Conservation (phyloP, 1,140 invertebrate genomes). For the Drosophila pseudoobscura region DNA sequence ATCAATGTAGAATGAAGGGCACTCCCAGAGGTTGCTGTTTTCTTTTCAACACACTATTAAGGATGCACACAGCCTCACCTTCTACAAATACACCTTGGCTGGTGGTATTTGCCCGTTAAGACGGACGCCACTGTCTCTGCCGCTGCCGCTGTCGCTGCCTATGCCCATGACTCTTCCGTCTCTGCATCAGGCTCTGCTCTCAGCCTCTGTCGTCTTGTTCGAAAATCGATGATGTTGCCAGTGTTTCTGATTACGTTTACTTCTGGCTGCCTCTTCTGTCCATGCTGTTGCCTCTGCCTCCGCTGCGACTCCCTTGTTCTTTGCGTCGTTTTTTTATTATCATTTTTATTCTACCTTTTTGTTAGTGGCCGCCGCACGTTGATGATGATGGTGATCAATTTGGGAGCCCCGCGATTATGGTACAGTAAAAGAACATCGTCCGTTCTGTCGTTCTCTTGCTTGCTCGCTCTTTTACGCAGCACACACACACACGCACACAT, state of each 20-base stretch:
- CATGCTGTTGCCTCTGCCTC: slow-evolving; percentile 46
- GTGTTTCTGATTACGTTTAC: slow-evolving; percentile 77
- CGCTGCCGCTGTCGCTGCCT: slow-evolving; percentile 5
- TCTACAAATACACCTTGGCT: too few species aligned
- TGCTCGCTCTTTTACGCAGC: slow-evolving; percentile 46
- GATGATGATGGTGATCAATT: slow-evolving; percentile 79
- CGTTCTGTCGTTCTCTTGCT: slow-evolving; percentile 9
- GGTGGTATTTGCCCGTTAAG: slow-evolving; percentile 6
- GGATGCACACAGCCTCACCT: too few species aligned
- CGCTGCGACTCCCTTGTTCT: slow-evolving; percentile 24
- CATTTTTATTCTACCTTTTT: slow-evolving; percentile 60
- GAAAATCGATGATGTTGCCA: slow-evolving; percentile 73
- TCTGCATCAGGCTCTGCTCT: neutral
- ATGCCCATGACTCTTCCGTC: neutral
- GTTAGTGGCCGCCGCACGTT: slow-evolving; percentile 56
- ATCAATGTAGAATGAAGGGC: too few species aligned
- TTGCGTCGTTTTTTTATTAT: slow-evolving; percentile 47
- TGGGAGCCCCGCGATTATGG: slow-evolving; percentile 76
- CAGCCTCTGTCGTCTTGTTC: slow-evolving; percentile 51
- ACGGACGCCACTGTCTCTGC: slow-evolving; percentile 15
- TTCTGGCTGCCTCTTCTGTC: slow-evolving; percentile 51
- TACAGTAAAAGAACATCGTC: slow-evolving; percentile 77
- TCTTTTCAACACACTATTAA: too few species aligned
- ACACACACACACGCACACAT: slow-evolving; percentile 40
- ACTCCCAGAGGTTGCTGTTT: too few species aligned